phyloP scores from a whole-genome alignment of 2,797 vertebrate genomes.

The Phrynocephalus guinanensis region DNA sequence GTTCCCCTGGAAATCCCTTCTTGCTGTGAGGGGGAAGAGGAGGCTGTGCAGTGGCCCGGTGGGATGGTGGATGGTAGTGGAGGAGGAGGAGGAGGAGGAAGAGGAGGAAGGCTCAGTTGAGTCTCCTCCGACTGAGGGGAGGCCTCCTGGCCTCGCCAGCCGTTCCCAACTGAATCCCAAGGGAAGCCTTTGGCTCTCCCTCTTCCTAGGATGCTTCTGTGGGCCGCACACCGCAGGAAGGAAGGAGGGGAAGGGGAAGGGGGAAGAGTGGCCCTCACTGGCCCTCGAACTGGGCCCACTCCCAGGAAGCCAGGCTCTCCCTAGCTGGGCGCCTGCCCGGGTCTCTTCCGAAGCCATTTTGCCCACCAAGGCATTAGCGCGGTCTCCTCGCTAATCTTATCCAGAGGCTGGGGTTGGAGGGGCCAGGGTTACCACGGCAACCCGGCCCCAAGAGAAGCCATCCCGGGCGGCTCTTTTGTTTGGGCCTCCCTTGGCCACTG shows the following conservation, averaged over 20 bases:
- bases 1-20: too few species aligned
- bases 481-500: constrained; percentile 76
- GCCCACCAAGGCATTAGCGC: constrained; percentile 84
- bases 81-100: too few species aligned
- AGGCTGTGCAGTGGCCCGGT: constrained; percentile 50
- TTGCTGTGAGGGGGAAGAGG: neutral
- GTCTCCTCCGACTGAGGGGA: neutral
- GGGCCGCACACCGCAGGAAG: neutral
- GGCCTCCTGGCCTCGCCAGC: too few species aligned
- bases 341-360: constrained; percentile 59
- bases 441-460: constrained; percentile 83
- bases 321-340: constrained; percentile 74
- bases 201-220: neutral
- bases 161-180: rapidly evolving
- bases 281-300: neutral
- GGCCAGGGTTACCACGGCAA: constrained; percentile 91
- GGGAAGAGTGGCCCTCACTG: neutral
- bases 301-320: constrained; percentile 58
- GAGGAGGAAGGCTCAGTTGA: neutral
- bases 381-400: constrained; percentile 91
- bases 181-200: neutral
- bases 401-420: constrained; percentile 94
- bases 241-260: neutral
- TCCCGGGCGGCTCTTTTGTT: constrained; percentile 82
- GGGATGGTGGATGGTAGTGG: neutral